Evolutionary conservation across 23 tunicate species (phyloP), one percentile per base, ranked within the genome.

Genomic region (Botrylloides violaceus): DNA sequence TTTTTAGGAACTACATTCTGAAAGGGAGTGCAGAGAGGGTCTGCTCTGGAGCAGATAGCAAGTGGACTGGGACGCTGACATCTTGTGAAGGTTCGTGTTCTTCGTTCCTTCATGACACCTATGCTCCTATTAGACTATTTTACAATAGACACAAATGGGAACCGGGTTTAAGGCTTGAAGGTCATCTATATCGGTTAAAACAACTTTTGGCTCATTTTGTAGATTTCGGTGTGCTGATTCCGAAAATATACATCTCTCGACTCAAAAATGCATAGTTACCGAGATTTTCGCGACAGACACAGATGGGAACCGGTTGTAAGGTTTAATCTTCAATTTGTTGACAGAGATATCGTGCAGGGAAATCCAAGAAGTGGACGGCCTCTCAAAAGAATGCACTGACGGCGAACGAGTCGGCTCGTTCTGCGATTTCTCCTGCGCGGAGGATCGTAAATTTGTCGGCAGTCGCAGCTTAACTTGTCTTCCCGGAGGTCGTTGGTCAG

Each of bases 341-440:
- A 24, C 76, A 84, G 92, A 34, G 29, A 72, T 79, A 23, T 49
- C 63, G 19, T 84, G 92, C 62, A 73, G 79, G 28, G 35, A 19
- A 49, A 72, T 79, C 21, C 28, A 36, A 20, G 30, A 59, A 7
- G 29, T 29, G 24, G 29, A 58, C 15, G 32, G 59, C 32, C 76
- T 66, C 36, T 27, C 48, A 7, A 53, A 58, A 27, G 76, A 65
- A 29, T 86, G 94, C 65, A 66, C 73, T 19, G 55, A 74, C 65
- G 27, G 24, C n/a, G 31, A 68, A 29, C 73, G 26, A 9, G 49
- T 86, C 32, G 85, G 85, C 3, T 86, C 94, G 0, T 34, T 47
- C 22, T 86, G 94, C 38, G 85, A 86, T 57, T 56, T 86, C 4
- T 66, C 81, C 20, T 86, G 94, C 38, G 35, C 76, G 23, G 81